Evolutionary conservation across 2,113 vertebrate genomes (phyloP), one percentile per base, ranked within the genome.

Genomic region (Bagarius yarrelli): DNA sequence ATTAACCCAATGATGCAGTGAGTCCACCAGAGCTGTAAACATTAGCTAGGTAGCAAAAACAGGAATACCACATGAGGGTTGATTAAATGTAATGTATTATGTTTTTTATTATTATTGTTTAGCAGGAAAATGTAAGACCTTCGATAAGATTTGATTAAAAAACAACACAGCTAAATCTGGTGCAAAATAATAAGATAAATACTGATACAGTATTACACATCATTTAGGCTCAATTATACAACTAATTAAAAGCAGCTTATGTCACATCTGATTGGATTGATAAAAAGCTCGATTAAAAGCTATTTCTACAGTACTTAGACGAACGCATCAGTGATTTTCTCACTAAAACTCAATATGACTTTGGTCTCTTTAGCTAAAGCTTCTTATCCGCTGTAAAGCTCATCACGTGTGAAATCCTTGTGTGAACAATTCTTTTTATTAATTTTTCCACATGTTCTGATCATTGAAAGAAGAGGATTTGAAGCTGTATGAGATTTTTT

Each of bases 241-340:
- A 32, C 63, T 2, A 57, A 32, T 61, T 60, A 50, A 73, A 56
- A 60, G 47, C 21, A 44, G 56, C 32, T 36, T 32, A 57, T 56
- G 11, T 8, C 23, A 1, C 21, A 74, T 34, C 64, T 57, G 30
- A 32, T 34, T 21, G 27, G 40, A 59, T 12, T 55, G 60, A 81
- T 74, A 32, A 63, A 75, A 40, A 32, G 61, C 30, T 50, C 47
- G 50, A 64, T 4, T 57, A 57, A 56, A 40, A 63, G 4, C 25
- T 71, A 81, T 74, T 64, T 47, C 44, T 47, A 81, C 50, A 47
- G 44, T 47, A 47, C 44, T 61, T 50, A 66, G 52, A 71, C 61
- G 19, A 23, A 27, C 25, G 21, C 34, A 27, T 57, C 16, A 71
- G 36, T 23, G 53, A 59, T 19, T 71, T 57, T 57, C 34, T 80